A percentile compares a stretch with the other conserved stretches of the same genome.
These are phyloP conservation scores for Echinometra lucunter DNA, from an alignment of 53 echinoderm and acorn worm species.

Conservation along the genomic window DNA sequence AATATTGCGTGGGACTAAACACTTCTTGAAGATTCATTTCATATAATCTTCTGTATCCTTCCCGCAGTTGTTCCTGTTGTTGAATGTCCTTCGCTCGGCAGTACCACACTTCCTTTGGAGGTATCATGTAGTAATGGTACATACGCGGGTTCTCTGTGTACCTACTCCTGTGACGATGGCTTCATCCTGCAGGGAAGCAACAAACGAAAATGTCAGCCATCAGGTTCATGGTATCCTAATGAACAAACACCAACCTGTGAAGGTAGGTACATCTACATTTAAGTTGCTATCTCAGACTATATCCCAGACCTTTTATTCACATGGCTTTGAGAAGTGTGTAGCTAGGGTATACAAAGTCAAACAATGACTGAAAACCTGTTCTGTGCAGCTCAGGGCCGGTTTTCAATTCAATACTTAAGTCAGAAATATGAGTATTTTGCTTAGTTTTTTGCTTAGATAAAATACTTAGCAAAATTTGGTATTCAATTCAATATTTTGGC, in stretches of 20 bases:
- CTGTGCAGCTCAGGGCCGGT: no score
- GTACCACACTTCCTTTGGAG: background rate
- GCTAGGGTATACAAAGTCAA: no score
- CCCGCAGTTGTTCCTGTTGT: background rate
- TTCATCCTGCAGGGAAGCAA: slow-evolving; percentile 21
- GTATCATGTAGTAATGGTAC: slow-evolving; percentile 26
- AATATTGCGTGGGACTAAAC: no score
- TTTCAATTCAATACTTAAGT: no score
- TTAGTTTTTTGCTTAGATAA: no score
- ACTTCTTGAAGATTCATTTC: no score
- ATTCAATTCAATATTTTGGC: no score
- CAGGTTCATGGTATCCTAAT: slow-evolving; percentile 4
- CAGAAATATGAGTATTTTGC: no score
- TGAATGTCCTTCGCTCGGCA: background rate
- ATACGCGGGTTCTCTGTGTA: background rate
- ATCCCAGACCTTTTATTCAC: no score
- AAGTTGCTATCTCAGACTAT: background rate
- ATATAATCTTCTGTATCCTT: background rate
- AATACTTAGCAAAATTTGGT: no score
- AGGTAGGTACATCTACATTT: background rate
- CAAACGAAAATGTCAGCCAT: background rate
- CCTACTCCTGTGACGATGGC: slow-evolving; percentile 29
- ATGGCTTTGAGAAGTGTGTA: no score
- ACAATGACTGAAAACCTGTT: no score
- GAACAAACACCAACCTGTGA: background rate